Base-by-base conservation (phyloP, 2,113 vertebrate genomes). In the Halcyon malimbica region DNA sequence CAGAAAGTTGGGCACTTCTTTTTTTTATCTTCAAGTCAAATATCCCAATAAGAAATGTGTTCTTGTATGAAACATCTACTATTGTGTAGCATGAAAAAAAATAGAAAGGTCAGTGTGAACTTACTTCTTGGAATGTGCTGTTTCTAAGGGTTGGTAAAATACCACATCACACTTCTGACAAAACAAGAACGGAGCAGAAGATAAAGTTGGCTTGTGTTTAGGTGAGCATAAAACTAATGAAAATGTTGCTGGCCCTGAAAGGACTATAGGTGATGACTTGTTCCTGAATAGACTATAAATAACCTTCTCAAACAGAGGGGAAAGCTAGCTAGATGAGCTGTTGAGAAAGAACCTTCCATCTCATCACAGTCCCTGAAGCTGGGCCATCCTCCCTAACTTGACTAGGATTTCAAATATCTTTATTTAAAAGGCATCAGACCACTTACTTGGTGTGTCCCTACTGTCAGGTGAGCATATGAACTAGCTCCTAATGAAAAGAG, bases 171-270 rank as follows among this genome's bases (percentile, higher is more conserved):
- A 6, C 44, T 80, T 80, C 16, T 82, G 83, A 62, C 2, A 11
- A 31, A 84, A 80, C 54, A 63, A 78, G 74, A 95, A 93, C 54
- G 81, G 59, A 89, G 51, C n/a, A 76, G 76, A 82, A 97, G 87
- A 69, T 88, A 80, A 84, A 96, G 51, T 54, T 95, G 81, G 33
- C 60, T 48, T 68, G 7, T 71, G 80, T 83, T 90, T 71, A 94
- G 86, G 54, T 93, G 80, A 90, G 29, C 64, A 53, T 79, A 37
- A 93, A 91, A 63, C 37, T 50, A 18, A 60, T 37, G 48, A 87
- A 46, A 85, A 21, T 39, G 26, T 41, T 70, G 11, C 44, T 90
- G 41, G 35, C 41, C 18, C 48, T 59, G 51, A 69, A 86, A 83
- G 35, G 31, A 24, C 57, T 77, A 6, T 19, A 70, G 31, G 13